Evolutionary conservation across 2,888 invertebrate species (phyloP).

Genomic region (Axea sp.): DNA sequence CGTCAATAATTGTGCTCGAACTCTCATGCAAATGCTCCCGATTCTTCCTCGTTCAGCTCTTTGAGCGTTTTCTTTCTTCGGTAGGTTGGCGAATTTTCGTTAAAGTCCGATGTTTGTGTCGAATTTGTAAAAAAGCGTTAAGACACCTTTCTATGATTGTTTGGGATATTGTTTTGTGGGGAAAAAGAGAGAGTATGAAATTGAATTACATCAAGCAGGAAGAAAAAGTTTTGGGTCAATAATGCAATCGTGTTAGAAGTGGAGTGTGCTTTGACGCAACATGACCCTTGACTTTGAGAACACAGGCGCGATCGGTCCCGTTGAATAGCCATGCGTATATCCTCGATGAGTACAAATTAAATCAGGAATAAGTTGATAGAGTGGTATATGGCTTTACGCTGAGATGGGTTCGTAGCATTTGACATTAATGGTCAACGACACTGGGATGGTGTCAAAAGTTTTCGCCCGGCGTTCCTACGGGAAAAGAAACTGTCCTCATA

Average conservation of each 20-base stretch:
- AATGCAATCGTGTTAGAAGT: slow-evolving; percentile 38
- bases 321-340: slow-evolving; percentile 51
- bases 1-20: slow-evolving; percentile 58
- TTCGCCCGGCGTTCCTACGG: slow-evolving; percentile 8
- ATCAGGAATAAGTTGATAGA: slow-evolving; percentile 49
- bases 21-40: slow-evolving; percentile 57
- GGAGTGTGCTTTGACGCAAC: slow-evolving; percentile 31
- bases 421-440: slow-evolving; percentile 32
- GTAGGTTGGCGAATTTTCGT: slow-evolving; percentile 11
- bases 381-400: slow-evolving; percentile 32
- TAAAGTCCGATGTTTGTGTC: slow-evolving; percentile 44
- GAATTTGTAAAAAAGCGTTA: slow-evolving; percentile 27
- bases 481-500: slow-evolving; percentile 12
- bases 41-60: slow-evolving; percentile 35
- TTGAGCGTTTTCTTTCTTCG: slow-evolving; percentile 12
- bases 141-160: slow-evolving; percentile 44
- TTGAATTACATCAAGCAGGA: slow-evolving; percentile 36
- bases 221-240: slow-evolving; percentile 52
- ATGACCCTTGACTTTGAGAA: slow-evolving; percentile 55
- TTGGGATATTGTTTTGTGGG: slow-evolving; percentile 42
- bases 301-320: slow-evolving; percentile 39
- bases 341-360: slow-evolving; percentile 44
- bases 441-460: slow-evolving; percentile 27
- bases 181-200: slow-evolving; percentile 31
- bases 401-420: slow-evolving; percentile 13